Evolutionary conservation across 2,888 invertebrate genomes (phyloP), one percentile per base, ranked within the genome.

Genomic region (Caenorhabditis sp.): DNA sequence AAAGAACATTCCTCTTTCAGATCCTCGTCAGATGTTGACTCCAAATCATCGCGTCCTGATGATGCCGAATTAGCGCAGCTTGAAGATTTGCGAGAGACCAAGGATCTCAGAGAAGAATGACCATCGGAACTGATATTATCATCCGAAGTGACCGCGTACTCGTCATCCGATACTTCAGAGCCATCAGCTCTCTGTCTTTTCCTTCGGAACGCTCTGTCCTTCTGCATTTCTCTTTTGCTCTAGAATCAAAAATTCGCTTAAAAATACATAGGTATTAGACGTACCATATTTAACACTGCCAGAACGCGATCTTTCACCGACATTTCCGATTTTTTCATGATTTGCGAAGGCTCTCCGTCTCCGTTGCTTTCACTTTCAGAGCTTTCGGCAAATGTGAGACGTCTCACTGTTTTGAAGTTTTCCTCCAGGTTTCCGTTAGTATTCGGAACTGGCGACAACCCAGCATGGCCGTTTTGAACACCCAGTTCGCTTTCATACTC

Each of bases 271-370:
- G 8, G 13, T 18, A 11, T 13, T 20, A n/a, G 15, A 26, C 37
- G 50, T 15, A 74, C 72, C 74, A 74, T 74, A 13, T 13, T 60
- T 51, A 74, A 15, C 40, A 67, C 67, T n/a, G 26, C 26, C 28
- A 58, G 37, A 1, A 65, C 74, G 15, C 40, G 32, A 8, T 74
- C 60, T 35, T 67, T 55, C 18, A 37, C 40, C 13, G 24, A 20
- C 32, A 4, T 56, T 18, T 56, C 51, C 28, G 26, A 13, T 26
- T 55, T 32, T 22, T 22, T 20, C 18, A 40, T 8, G 13, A n/a
- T n/a, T 15, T 40, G 9, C 40, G 15, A 11, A 13, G 40, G 2
- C 18, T 61, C 28, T n/a, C 15, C 50, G 5, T n/a, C n/a, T n/a
- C n/a, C 24, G 20, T 11, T 1, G 2, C 44, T 4, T 15, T 71